Evolutionary conservation across 2,888 invertebrate genomes (phyloP).

Genomic region (Vandiemenella viatica): DNA sequence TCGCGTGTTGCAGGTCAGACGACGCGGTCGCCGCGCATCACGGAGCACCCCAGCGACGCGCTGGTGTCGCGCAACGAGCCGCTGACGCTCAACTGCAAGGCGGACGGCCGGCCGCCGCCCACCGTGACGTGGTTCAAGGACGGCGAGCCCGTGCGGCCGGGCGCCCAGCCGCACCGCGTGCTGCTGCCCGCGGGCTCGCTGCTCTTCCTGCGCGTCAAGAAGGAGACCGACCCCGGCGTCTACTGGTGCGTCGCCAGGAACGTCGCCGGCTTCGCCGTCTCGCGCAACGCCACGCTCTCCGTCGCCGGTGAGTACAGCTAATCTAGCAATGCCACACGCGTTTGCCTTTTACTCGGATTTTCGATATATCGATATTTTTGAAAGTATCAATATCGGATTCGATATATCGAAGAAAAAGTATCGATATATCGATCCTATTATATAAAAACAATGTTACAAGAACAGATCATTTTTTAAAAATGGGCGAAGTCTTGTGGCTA

Average conservation of each 20-base stretch:
- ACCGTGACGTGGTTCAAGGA: slow-evolving; percentile 88
- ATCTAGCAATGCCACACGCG: too few relatives aligned
- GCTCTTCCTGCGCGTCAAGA: slow-evolving; percentile 88
- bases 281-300: slow-evolving; percentile 86
- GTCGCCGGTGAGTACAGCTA: slow-evolving; percentile 87
- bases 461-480: too few relatives aligned
- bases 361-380: too few relatives aligned
- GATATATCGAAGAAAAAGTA: too few relatives aligned
- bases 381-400: too few relatives aligned
- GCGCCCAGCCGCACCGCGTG: slow-evolving; percentile 73
- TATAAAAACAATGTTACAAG: too few relatives aligned
- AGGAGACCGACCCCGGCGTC: slow-evolving; percentile 85
- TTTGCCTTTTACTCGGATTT: too few relatives aligned
- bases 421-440: too few relatives aligned
- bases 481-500: too few relatives aligned
- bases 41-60: slow-evolving; percentile 93
- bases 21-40: slow-evolving; percentile 73
- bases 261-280: slow-evolving; percentile 72
- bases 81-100: slow-evolving; percentile 92
- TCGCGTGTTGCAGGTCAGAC: background rate
- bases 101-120: slow-evolving; percentile 86
- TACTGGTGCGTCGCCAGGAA: slow-evolving; percentile 96
- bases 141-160: slow-evolving; percentile 64
- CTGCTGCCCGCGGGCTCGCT: slow-evolving; percentile 79
- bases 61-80: slow-evolving; percentile 93